Percentiles rank a stretch among this genome's conserved stretches.
phyloP scores from a whole-genome alignment of 2,888 invertebrate genomes.

The Stegophylla sp. region DNA sequence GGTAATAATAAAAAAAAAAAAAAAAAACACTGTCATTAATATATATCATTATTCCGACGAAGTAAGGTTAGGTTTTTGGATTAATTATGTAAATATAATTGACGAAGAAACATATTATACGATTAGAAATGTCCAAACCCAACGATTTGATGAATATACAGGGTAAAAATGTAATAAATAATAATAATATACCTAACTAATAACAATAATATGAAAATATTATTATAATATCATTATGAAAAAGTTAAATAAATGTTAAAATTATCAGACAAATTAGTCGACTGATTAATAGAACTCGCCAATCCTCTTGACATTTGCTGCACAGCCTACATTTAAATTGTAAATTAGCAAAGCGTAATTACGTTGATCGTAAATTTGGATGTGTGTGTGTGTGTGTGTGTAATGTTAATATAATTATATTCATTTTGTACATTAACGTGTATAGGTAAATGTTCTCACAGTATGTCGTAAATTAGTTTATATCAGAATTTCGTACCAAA shows the following conservation, averaged over 20 bases:
- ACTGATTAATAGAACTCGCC: not conserved
- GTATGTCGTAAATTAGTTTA: not conserved
- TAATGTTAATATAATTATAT: not conserved
- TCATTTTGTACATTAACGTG: not conserved
- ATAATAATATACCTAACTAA: no score
- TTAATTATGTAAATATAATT: no score
- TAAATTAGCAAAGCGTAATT: slow-evolving; percentile 24
- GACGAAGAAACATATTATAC: no score
- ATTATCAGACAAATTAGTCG: not conserved
- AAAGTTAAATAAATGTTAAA: slow-evolving; percentile 2
- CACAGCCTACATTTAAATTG: slow-evolving; percentile 13
- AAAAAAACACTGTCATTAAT: no score
- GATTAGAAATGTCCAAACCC: no score
- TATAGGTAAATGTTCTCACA: not conserved
- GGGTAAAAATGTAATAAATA: no score
- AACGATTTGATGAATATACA: no score
- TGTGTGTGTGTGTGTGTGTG: no score
- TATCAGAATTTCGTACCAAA: not conserved
- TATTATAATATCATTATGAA: slow-evolving; percentile 3
- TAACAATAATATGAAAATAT: no score
- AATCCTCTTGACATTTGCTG: not conserved
- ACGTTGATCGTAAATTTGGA: not conserved
- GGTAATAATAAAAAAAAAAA: no score
- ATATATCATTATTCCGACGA: no score
- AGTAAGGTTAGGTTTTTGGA: no score